A percentile compares a stretch with the other conserved stretches of the same genome.
These are phyloP conservation scores for Harpagoxenus sublaevis DNA, from an alignment of 2,888 invertebrate genomes.

Conservation along the genomic window DNA sequence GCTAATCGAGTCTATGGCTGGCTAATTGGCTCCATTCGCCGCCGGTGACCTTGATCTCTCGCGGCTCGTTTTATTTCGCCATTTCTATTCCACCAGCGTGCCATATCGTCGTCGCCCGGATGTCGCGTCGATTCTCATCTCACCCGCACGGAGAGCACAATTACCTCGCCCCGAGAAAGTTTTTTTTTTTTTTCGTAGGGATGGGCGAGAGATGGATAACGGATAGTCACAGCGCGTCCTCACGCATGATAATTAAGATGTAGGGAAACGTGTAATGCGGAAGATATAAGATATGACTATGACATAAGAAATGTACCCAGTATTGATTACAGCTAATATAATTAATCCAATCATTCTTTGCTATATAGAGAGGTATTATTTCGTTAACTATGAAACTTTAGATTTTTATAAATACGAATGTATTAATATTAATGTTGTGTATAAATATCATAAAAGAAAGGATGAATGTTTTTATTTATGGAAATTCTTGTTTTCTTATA, in stretches of 20 bases:
- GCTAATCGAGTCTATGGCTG: conserved; percentile 49
- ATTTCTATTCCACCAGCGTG: conserved; percentile 47
- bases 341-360: not conserved
- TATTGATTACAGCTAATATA: not conserved
- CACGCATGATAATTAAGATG: conserved; percentile 16
- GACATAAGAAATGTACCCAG: not conserved
- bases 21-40: conserved; percentile 49
- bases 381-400: not conserved
- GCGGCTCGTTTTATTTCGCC: conserved; percentile 34
- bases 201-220: not conserved
- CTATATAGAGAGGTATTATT: not conserved
- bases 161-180: conserved; percentile 14
- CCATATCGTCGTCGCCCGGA: conserved; percentile 42
- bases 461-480: not conserved
- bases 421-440: not conserved
- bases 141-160: conserved; percentile 33
- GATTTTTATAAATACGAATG: not conserved
- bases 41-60: conserved; percentile 45
- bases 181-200: not conserved
- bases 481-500: not conserved
- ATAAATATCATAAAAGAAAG: not conserved
- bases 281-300: not conserved
- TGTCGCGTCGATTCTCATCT: conserved; percentile 49
- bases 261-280: not conserved
- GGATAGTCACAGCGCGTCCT: conserved; percentile 2